These are phyloP conservation scores for Cordilura impudica DNA, from an alignment of 2,888 invertebrate genomes.

Conservation along the genomic window DNA sequence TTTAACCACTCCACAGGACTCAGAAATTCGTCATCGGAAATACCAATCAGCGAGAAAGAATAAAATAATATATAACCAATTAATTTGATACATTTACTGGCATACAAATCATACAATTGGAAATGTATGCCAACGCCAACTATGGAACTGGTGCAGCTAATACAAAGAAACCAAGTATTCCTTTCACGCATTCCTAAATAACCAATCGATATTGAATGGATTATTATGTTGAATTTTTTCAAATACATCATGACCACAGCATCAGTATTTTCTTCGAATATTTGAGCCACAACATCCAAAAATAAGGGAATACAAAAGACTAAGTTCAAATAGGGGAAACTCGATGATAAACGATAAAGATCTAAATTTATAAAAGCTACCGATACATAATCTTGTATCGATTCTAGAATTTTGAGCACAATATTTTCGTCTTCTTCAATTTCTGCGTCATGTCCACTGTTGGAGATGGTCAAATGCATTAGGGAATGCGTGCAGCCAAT, in stretches of 20 bases:
- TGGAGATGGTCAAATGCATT: neutral
- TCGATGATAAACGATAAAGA: slow-evolving; percentile 12
- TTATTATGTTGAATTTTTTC: slow-evolving; percentile 32
- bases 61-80: slow-evolving; percentile 42
- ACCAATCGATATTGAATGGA: slow-evolving; percentile 41
- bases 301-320: slow-evolving; percentile 28
- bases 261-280: neutral
- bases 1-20: slow-evolving; percentile 36
- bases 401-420: neutral
- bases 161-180: slow-evolving; percentile 47
- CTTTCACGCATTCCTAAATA: slow-evolving; percentile 32
- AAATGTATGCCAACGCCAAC: neutral
- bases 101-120: neutral
- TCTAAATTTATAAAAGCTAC: slow-evolving; percentile 35
- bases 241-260: neutral
- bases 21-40: slow-evolving; percentile 43
- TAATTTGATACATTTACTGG: slow-evolving; percentile 23
- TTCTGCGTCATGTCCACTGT: neutral
- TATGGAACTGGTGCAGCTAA: slow-evolving; percentile 19
- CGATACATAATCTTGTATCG: slow-evolving; percentile 13
- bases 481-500: slow-evolving; percentile 25
- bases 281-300: slow-evolving; percentile 23
- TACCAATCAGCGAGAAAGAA: slow-evolving; percentile 24
- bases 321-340: neutral
- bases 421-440: neutral